Evolutionary conservation across 2,113 vertebrate species (phyloP), one percentile per base, ranked within the genome.

Genomic region (Scomber scombrus): DNA sequence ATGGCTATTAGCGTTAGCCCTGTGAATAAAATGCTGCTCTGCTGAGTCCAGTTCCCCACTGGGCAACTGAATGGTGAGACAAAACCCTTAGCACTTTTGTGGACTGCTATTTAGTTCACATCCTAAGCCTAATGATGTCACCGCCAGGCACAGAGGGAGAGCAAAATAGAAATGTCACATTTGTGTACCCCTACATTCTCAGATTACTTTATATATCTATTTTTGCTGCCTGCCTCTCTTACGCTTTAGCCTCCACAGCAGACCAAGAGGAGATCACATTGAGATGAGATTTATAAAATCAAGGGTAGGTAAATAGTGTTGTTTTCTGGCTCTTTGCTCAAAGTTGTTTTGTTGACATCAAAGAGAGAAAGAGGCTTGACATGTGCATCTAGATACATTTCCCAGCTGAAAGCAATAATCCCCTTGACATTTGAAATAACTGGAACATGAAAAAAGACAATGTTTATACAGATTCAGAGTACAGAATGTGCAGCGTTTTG

Each of bases 1-100:
- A 82, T 66, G 67, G 86, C 90, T 93, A 93, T 93, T 93, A 93
- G 92, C 91, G 64, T 90, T 78, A 75, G 90, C 84, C 71, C 83
- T 91, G 88, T 94, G 94, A 94, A 95, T 93, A 92, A 93, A 95
- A 92, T 54, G 75, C 93, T 88, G 71, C 87, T 85, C 80, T 76
- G 68, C 90, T 82, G 89, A 93, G 91, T 93, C 79, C 78, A 78
- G 80, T 81, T 91, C 92, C 93, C 92, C 68, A 90, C 91, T 89
- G 92, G 55, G 94, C 66, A 45, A 78, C 71, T 91, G 88, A 94
- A 94, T 91, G 71, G 88, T 93, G 81, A 93, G 84, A 92, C 85
- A 91, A 92, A 93, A 91, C 86, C 88, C 90, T 93, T 82, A 49
- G 73, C 61, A 78, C 79, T 86, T 86, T 88, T 86, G 47, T 85